These are phyloP conservation scores for Piaya cayana DNA, from an alignment of 2,113 vertebrate genomes.

Conservation along the genomic window DNA sequence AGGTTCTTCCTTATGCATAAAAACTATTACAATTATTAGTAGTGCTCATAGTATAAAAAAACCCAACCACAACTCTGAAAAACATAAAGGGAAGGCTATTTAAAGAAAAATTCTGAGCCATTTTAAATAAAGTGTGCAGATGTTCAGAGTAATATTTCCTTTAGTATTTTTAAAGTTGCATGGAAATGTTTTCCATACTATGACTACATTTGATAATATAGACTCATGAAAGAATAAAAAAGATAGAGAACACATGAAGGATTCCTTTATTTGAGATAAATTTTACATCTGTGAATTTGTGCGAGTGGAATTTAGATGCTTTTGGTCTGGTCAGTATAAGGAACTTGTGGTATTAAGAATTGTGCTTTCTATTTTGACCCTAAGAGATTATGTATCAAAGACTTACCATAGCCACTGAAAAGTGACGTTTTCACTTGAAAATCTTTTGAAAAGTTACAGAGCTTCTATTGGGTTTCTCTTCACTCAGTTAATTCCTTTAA, in stretches of 20 bases:
- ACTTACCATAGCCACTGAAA: not conserved
- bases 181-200: not conserved
- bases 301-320: not conserved
- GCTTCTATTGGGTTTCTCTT: not conserved
- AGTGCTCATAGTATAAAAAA: not conserved
- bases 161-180: not conserved
- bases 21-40: not conserved
- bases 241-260: not conserved
- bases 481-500: not conserved
- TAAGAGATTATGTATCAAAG: not conserved
- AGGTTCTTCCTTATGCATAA: not conserved
- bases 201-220: not conserved
- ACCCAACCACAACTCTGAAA: not conserved
- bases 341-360: not conserved
- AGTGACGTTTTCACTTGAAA: not conserved
- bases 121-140: not conserved
- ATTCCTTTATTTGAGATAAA: not conserved
- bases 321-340: not conserved
- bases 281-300: not conserved
- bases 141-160: not conserved
- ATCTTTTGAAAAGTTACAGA: not conserved
- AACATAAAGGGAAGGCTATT: not conserved
- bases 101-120: not conserved
- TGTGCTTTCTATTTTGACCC: not conserved
- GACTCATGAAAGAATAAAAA: not conserved